These are phyloP conservation scores for Premnoplex brunnescens DNA, from an alignment of 2,797 vertebrate species.

Conservation along the genomic window DNA sequence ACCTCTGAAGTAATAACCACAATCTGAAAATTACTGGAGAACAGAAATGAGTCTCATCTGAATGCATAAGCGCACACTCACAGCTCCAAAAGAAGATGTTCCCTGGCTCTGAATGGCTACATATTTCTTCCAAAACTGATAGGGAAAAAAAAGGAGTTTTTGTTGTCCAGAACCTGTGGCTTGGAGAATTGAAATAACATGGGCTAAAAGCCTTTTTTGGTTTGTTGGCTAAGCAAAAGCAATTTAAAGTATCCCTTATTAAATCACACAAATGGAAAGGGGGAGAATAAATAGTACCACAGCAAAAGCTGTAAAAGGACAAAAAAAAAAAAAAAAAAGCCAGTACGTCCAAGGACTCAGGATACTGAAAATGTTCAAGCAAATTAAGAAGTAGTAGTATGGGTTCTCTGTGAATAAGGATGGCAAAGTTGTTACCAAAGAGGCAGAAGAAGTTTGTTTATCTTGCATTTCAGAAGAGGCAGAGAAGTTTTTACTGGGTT, in stretches of 20 bases:
- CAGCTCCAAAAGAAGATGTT: neutral
- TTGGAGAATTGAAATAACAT: accelerated
- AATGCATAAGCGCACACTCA: neutral
- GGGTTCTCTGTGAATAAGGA: neutral
- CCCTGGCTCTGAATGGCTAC: neutral
- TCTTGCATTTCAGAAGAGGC: neutral
- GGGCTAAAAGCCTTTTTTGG: neutral
- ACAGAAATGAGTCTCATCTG: neutral
- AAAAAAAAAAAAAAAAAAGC: neutral
- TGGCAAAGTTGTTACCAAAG: neutral
- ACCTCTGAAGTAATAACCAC: neutral
- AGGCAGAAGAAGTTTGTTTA: neutral
- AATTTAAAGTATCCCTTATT: neutral
- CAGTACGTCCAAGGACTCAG: neutral
- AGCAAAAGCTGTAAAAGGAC: neutral
- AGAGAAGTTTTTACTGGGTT: neutral
- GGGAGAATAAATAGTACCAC: neutral
- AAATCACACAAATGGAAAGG: neutral
- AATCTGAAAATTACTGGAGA: neutral
- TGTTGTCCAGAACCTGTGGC: neutral
- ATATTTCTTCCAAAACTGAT: neutral
- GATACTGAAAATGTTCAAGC: neutral
- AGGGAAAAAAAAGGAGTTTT: neutral
- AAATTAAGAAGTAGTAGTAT: neutral
- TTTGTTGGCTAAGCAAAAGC: neutral